phyloP scores from a whole-genome alignment of 2,888 invertebrate species.

The Melanostoma scalare region DNA sequence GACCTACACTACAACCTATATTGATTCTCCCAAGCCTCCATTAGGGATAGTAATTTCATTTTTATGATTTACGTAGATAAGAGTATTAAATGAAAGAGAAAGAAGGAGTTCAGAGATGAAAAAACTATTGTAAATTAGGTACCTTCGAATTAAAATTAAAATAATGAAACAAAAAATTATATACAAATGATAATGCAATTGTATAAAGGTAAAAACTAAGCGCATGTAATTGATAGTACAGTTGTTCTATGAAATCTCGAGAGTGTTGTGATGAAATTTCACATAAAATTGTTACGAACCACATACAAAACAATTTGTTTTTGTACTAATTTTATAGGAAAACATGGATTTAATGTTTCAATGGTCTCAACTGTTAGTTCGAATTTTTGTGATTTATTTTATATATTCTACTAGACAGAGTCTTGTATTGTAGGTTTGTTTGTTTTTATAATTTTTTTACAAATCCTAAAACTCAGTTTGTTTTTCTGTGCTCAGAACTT shows the following conservation, averaged over 20 bases:
- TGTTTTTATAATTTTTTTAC: no score
- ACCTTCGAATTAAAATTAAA: constrained; percentile 77
- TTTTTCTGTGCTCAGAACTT: no score
- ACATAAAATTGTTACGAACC: constrained; percentile 67
- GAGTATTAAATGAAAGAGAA: constrained; percentile 45
- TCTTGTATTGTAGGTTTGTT: not conserved
- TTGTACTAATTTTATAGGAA: constrained; percentile 15
- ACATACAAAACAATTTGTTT: constrained; percentile 21
- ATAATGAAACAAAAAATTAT: constrained; percentile 54
- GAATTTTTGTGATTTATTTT: not conserved
- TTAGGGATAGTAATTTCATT: constrained; percentile 28
- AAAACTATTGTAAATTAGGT: constrained; percentile 81
- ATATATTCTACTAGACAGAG: not conserved
- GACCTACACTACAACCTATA: constrained; percentile 45
- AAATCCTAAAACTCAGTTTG: no score
- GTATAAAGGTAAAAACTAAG: constrained; percentile 67
- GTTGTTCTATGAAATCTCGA: constrained; percentile 78
- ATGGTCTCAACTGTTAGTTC: constrained; percentile 1
- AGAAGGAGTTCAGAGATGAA: constrained; percentile 50
- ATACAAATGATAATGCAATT: constrained; percentile 54
- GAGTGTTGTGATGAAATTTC: constrained; percentile 80
- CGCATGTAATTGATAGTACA: constrained; percentile 70
- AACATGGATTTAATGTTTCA: not conserved
- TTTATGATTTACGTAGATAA: constrained; percentile 43
- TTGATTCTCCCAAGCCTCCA: constrained; percentile 18